Evolutionary conservation across 1,140 invertebrate species (phyloP).

Genomic region (Nixonia krombeini): DNA sequence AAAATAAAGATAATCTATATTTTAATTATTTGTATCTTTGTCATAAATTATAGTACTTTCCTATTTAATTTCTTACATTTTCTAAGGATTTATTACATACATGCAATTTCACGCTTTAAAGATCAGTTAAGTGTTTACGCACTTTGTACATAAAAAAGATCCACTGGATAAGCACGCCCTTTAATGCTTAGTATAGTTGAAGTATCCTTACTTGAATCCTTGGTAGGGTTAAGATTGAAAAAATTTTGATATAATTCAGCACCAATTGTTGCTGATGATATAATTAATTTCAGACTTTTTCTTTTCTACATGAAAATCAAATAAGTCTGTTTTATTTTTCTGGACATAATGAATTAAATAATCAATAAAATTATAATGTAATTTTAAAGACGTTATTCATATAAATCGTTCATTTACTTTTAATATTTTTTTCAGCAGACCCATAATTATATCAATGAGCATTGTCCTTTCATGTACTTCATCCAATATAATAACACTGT

Average conservation of each 20-base stretch:
- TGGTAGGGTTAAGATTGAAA: slow-evolving; percentile 83
- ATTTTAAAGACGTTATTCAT: no score
- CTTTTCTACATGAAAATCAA: slow-evolving; percentile 79
- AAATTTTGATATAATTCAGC: slow-evolving; percentile 89
- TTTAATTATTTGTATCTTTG: no score
- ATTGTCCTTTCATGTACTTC: slow-evolving; percentile 96
- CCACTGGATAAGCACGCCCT: slow-evolving; percentile 90
- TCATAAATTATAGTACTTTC: no score
- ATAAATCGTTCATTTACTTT: slow-evolving; percentile 75
- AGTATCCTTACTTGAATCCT: slow-evolving; percentile 75
- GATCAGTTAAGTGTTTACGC: no score
- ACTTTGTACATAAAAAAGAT: slow-evolving; percentile 87
- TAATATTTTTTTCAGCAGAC: slow-evolving; percentile 93
- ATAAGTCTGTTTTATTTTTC: no score
- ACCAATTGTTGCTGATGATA: slow-evolving; percentile 97
- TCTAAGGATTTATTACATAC: no score
- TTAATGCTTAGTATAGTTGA: slow-evolving; percentile 89
- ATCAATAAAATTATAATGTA: slow-evolving; percentile 5
- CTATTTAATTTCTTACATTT: no score
- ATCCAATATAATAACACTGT: slow-evolving; percentile 93
- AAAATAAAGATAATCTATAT: no score
- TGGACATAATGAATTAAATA: no score
- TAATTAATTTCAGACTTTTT: slow-evolving; percentile 85
- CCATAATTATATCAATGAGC: slow-evolving; percentile 94
- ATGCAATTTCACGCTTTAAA: no score